phyloP scores from a whole-genome alignment of 2,888 invertebrate genomes.

The Chymomyza fuscimana region DNA sequence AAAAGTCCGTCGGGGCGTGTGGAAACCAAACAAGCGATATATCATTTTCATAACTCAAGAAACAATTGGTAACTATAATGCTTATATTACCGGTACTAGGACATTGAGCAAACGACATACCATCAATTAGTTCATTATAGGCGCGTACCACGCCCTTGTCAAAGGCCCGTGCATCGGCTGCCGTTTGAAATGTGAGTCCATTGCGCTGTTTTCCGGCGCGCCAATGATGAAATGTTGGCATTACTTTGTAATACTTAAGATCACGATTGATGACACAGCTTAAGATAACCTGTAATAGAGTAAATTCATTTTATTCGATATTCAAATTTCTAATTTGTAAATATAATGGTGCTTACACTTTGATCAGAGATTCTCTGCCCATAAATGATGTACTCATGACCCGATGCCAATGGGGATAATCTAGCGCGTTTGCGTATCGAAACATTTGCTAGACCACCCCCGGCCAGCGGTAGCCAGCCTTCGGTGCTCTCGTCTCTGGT shows the following conservation, averaged over 20 bases:
- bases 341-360: constrained; percentile 84
- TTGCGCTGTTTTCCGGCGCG: constrained; percentile 96
- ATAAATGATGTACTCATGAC: constrained; percentile 94
- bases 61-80: background rate
- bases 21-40: background rate
- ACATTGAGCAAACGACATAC: constrained; percentile 81
- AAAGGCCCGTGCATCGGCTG: constrained; percentile 95
- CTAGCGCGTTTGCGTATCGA: constrained; percentile 90
- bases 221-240: constrained; percentile 99
- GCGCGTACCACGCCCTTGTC: constrained; percentile 94
- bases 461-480: constrained; percentile 96
- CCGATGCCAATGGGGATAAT: constrained; percentile 81
- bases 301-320: background rate
- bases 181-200: constrained; percentile 97
- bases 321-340: too few relatives aligned
- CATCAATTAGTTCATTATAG: constrained; percentile 93
- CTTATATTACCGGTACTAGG: background rate
- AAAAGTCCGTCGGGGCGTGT: background rate
- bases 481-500: constrained; percentile 98
- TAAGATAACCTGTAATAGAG: constrained; percentile 87
- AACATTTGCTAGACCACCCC: constrained; percentile 96
- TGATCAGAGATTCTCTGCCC: constrained; percentile 95
- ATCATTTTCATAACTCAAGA: background rate
- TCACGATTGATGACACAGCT: constrained; percentile 97
- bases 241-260: constrained; percentile 97